Conservation (phyloP, 2,888 invertebrate genomes). For the Rhabditoides inermis region DNA sequence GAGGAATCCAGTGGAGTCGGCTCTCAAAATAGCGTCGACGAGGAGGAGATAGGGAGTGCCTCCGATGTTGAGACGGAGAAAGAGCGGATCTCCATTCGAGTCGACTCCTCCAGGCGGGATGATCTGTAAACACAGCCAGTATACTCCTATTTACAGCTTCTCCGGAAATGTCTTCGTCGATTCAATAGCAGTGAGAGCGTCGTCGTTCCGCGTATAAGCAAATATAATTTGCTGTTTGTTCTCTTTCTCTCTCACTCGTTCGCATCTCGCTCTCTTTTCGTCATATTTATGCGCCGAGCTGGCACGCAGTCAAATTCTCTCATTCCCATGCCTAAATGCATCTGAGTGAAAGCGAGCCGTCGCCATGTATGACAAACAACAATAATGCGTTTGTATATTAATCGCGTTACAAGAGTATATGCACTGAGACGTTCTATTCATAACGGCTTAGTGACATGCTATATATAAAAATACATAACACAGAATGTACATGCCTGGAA, state of each 20-base stretch:
- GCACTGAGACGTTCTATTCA: background rate
- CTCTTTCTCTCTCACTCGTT: background rate
- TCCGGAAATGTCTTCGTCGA: background rate
- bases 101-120: conserved; percentile 21
- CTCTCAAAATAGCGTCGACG: conserved; percentile 43
- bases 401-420: background rate
- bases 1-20: conserved; percentile 43
- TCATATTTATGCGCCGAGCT: background rate
- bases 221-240: background rate
- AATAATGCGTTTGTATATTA: too few relatives aligned
- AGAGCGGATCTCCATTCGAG: conserved; percentile 33
- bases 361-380: too few relatives aligned
- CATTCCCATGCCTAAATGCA: too few relatives aligned
- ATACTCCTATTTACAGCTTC: background rate
- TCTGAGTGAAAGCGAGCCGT: too few relatives aligned
- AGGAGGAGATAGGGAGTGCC: conserved; percentile 44
- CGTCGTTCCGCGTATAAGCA: background rate
- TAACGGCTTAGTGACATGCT: background rate
- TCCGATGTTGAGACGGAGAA: conserved; percentile 47
- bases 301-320: background rate
- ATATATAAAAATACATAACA: background rate
- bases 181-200: background rate
- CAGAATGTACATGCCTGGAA: conserved; percentile 32
- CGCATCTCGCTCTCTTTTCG: background rate
- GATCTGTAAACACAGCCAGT: conserved; percentile 13